Evolutionary conservation across 2,888 invertebrate species (phyloP).

Genomic region (Phalera bucephala): DNA sequence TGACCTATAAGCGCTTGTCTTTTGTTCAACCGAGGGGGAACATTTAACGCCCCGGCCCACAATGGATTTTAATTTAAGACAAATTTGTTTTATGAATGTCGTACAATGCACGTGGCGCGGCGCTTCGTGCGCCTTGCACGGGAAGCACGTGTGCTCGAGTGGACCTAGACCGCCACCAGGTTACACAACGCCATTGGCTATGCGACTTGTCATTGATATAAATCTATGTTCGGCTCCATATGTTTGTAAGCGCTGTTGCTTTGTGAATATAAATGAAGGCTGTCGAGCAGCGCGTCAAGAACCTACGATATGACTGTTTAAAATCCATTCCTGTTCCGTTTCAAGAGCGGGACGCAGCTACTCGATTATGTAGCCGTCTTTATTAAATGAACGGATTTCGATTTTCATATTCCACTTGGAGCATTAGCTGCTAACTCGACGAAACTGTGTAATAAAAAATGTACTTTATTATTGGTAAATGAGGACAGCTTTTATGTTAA

Average conservation of each 20-base stretch:
- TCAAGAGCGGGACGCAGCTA: conserved; percentile 21
- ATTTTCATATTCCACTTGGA: conserved; percentile 5
- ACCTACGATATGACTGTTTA: conserved; percentile 28
- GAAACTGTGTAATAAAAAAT: conserved; percentile 9
- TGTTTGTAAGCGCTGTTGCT: conserved; percentile 42
- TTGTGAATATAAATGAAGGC: conserved; percentile 62
- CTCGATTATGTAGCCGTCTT: conserved; percentile 12
- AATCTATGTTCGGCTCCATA: conserved; percentile 53
- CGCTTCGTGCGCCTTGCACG: background rate
- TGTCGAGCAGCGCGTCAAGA: conserved; percentile 43
- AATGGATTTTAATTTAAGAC: conserved; percentile 13
- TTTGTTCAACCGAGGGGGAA: conserved; percentile 40
- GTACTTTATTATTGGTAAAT: conserved; percentile 12
- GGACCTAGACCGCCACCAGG: conserved; percentile 8
- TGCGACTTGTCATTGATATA: conserved; percentile 52
- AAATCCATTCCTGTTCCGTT: conserved; percentile 34
- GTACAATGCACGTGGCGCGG: conserved; percentile 1
- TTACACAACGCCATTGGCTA: conserved; percentile 26
- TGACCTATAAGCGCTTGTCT: conserved; percentile 65
- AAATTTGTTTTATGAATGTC: conserved; percentile 7
- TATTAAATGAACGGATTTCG: conserved; percentile 17
- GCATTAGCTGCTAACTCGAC: conserved; percentile 1
- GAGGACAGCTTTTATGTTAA: conserved; percentile 19
- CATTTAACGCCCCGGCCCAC: conserved; percentile 15
- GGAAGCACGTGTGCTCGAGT: conserved; percentile 9